A percentile compares a stretch with the other conserved stretches of the same genome.
These are phyloP conservation scores for Zapus hudsonius DNA, from an alignment of 2,113 vertebrate species.

Conservation along the genomic window DNA sequence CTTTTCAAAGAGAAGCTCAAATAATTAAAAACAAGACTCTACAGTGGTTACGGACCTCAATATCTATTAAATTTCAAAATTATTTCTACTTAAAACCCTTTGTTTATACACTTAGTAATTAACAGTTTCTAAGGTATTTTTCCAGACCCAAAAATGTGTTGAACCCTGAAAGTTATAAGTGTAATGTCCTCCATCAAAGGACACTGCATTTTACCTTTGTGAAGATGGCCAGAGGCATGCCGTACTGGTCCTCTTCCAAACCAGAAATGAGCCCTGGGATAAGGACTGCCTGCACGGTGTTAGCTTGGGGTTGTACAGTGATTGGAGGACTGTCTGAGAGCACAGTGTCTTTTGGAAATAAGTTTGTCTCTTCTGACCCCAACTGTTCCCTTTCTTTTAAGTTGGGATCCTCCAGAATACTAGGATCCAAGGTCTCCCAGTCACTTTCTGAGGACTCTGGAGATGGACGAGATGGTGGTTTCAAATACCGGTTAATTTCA, in stretches of 20 bases:
- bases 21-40: background rate
- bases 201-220: conserved; percentile 91
- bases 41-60: background rate
- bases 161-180: background rate
- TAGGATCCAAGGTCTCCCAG: conserved; percentile 97
- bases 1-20: conserved; percentile 12
- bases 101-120: background rate
- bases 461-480: conserved; percentile 87
- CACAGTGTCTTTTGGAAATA: conserved; percentile 76
- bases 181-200: background rate
- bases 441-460: conserved; percentile 95
- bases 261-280: conserved; percentile 93
- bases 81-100: background rate
- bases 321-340: conserved; percentile 87
- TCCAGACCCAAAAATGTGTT: background rate
- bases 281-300: conserved; percentile 82
- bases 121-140: conserved; percentile 30
- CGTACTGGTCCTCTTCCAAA: conserved; percentile 95
- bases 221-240: conserved; percentile 95
- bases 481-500: conserved; percentile 81
- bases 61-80: conserved; percentile 9
- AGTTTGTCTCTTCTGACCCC: conserved; percentile 72
- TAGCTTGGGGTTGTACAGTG: conserved; percentile 91
- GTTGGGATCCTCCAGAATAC: conserved; percentile 88
- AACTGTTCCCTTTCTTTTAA: conserved; percentile 80